These are phyloP conservation scores for Eumaeus atala DNA, from an alignment of 1,140 invertebrate genomes.

Conservation along the genomic window DNA sequence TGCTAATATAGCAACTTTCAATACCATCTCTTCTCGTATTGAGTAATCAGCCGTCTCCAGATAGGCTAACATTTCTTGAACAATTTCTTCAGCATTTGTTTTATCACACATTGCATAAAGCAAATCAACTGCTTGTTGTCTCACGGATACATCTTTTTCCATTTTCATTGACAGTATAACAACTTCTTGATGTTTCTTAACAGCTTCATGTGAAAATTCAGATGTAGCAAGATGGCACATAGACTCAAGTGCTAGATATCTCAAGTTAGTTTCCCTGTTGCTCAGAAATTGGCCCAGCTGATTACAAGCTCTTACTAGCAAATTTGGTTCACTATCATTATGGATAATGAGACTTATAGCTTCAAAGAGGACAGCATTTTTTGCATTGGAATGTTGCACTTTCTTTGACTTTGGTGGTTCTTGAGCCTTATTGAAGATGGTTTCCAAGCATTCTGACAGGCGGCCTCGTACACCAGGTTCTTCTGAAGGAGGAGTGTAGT, in stretches of 20 bases:
- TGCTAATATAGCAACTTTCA: constrained; percentile 99
- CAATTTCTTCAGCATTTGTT: constrained; percentile 99
- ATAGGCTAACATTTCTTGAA: constrained; percentile 99
- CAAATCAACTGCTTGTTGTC: constrained; percentile 99
- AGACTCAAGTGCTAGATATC: constrained; percentile 98
- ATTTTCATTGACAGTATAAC: constrained; percentile 99
- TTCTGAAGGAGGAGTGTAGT: constrained; percentile 97
- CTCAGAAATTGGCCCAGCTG: constrained; percentile 99
- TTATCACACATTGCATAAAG: constrained; percentile 99
- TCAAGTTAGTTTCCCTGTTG: constrained; percentile 98
- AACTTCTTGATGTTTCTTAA: constrained; percentile 99
- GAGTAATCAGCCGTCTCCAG: constrained; percentile 99
- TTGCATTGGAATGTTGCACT: constrained; percentile 99
- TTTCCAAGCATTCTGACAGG: constrained; percentile 98
- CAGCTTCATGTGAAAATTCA: constrained; percentile 99
- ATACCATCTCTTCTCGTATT: constrained; percentile 99
- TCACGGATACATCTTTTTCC: constrained; percentile 98
- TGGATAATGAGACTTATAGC: constrained; percentile 99
- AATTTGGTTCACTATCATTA: constrained; percentile 98
- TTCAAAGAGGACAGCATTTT: constrained; percentile 99
- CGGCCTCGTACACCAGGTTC: constrained; percentile 96
- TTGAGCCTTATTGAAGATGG: constrained; percentile 99
- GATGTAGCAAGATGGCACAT: constrained; percentile 99
- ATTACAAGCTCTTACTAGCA: constrained; percentile 98
- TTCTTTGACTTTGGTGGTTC: constrained; percentile 99